Conservation (phyloP, 2,888 invertebrate species). For the Holacanthella duospinosa region DNA sequence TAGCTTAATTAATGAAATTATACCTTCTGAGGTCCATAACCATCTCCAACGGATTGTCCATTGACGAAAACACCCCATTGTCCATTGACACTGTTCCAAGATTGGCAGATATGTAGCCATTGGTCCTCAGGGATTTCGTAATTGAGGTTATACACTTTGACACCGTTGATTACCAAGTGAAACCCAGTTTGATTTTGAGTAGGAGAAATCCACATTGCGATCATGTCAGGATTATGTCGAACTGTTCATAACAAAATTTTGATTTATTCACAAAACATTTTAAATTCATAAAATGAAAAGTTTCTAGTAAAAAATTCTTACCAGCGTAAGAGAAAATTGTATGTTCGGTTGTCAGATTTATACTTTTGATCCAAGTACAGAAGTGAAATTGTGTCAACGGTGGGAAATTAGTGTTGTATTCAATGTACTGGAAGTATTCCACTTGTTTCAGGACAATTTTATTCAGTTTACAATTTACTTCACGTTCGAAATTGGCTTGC, state of each 20-base stretch:
- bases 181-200: background rate
- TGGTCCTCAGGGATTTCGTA: background rate
- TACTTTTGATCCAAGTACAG: background rate
- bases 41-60: background rate
- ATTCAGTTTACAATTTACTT: background rate
- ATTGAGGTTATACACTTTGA: background rate
- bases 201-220: background rate
- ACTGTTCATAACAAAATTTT: no score
- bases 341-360: background rate
- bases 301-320: background rate
- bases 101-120: background rate
- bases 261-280: no score
- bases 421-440: background rate
- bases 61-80: background rate
- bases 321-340: background rate
- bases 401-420: background rate
- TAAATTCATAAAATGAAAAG: background rate
- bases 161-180: background rate
- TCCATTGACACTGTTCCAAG: background rate
- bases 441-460: background rate
- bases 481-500: background rate
- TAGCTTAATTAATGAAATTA: no score
- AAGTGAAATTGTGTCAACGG: background rate
- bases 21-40: conserved; percentile 2
- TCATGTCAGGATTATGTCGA: background rate